Evolutionary conservation across 2,113 vertebrate genomes (phyloP).

Genomic region (Genyomyrus donnyi): DNA sequence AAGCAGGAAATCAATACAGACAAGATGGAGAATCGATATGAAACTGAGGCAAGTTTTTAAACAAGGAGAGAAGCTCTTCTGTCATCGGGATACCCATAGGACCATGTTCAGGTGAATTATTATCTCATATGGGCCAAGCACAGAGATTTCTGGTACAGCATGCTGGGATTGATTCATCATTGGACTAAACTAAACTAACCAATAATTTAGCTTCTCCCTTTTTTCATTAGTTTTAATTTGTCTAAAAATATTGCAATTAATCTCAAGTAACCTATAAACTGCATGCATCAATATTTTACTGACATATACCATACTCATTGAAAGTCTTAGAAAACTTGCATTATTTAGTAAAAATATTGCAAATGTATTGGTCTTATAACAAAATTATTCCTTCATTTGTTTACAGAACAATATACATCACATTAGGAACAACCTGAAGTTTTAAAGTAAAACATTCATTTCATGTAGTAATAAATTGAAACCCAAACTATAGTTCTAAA

Average conservation of each 20-base stretch:
- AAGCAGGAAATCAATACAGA: conserved; percentile 10
- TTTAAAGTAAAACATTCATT: not conserved
- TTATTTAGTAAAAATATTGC: not conserved
- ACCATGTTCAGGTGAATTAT: not conserved
- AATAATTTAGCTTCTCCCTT: not conserved
- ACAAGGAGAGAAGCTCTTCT: not conserved
- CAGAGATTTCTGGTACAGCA: not conserved
- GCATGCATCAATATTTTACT: not conserved
- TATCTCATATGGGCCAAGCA: not conserved
- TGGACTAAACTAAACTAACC: not conserved
- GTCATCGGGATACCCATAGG: not conserved
- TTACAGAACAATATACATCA: not conserved
- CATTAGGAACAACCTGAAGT: not conserved
- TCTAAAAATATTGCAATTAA: not conserved
- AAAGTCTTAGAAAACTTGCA: not conserved
- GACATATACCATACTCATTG: not conserved
- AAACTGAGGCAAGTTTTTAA: conserved; percentile 2
- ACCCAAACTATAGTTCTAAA: not conserved
- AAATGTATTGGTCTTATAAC: not conserved
- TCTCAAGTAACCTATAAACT: not conserved
- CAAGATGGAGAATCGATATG: not conserved
- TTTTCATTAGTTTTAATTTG: not conserved
- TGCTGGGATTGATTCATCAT: not conserved
- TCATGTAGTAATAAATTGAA: not conserved
- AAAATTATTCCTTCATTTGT: not conserved